Evolutionary conservation across 2,113 vertebrate species (phyloP).

Genomic region (Empidonax traillii): DNA sequence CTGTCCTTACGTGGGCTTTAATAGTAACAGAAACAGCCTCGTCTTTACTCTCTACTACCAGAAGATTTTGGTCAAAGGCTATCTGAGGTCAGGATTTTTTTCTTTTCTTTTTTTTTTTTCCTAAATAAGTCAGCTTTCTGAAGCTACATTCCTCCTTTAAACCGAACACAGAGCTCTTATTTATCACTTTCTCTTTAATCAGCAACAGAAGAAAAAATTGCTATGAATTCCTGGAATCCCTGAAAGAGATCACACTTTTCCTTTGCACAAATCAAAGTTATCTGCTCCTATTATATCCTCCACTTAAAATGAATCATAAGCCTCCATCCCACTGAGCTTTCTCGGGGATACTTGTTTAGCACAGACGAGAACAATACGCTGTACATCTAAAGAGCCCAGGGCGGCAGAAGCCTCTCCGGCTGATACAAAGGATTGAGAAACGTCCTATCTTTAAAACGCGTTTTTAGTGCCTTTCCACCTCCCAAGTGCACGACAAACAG

Average conservation of each 20-base stretch:
- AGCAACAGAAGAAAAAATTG: conserved; percentile 1
- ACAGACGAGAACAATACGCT: background rate
- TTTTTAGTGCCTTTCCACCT: conserved; percentile 22
- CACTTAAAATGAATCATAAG: conserved; percentile 1
- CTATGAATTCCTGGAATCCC: conserved; percentile 18
- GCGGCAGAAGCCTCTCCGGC: background rate
- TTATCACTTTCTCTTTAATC: conserved; percentile 48
- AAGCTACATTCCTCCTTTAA: conserved; percentile 23
- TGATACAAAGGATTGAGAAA: conserved; percentile 24
- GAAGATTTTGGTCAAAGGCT: conserved; percentile 29
- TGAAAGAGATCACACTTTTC: conserved; percentile 34
- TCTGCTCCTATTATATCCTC: conserved; percentile 3
- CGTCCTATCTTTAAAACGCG: background rate
- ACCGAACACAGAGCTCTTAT: background rate
- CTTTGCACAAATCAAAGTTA: conserved; percentile 48
- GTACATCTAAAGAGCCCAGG: background rate
- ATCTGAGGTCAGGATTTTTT: background rate
- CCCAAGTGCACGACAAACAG: conserved; percentile 15
- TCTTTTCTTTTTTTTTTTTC: background rate
- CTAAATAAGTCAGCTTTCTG: conserved; percentile 19
- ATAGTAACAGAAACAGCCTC: background rate
- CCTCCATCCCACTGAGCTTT: conserved; percentile 32
- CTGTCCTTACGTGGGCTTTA: background rate
- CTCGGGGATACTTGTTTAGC: background rate
- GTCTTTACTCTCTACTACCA: background rate